A percentile compares a stretch with the other conserved stretches of the same genome.
Conservation (phyloP, 1,140 invertebrate species). For the Ceratoteleas bidentatus region DNA sequence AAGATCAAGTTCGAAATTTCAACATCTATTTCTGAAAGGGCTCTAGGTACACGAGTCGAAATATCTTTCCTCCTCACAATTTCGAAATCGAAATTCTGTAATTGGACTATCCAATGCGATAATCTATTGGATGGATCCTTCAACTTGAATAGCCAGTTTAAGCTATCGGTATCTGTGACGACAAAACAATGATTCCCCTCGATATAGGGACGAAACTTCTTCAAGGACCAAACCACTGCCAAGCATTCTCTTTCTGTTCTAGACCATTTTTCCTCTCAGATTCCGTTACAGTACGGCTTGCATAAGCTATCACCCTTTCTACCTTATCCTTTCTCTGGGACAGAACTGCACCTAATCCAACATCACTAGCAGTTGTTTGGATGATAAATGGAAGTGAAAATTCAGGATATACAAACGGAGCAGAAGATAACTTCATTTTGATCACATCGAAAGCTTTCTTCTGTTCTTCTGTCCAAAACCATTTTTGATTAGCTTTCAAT, state of each 20-base stretch:
- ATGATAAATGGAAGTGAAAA: neutral
- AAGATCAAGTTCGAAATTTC: no score
- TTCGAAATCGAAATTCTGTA: neutral
- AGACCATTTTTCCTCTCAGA: slow-evolving; percentile 28
- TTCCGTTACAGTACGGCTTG: slow-evolving; percentile 3
- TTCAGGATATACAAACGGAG: neutral
- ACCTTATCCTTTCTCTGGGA: neutral
- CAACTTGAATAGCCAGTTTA: neutral
- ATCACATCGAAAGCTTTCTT: neutral
- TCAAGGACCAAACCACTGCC: slow-evolving; percentile 16
- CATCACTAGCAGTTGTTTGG: neutral
- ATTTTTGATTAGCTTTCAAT: slow-evolving; percentile 1
- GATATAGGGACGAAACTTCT: slow-evolving; percentile 14
- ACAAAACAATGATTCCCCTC: slow-evolving; percentile 6
- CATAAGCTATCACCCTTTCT: slow-evolving; percentile 42
- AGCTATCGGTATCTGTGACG: neutral
- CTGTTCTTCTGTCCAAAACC: slow-evolving; percentile 9
- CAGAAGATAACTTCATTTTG: neutral
- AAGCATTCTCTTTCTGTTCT: slow-evolving; percentile 49
- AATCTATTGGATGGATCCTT: neutral
- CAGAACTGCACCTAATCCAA: slow-evolving; percentile 6
- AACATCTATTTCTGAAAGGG: neutral
- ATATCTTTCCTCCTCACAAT: slow-evolving; percentile 1
- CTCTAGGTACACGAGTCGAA: neutral
- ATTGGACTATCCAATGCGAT: neutral